Evolutionary conservation across 2,113 vertebrate genomes (phyloP), one percentile per base, ranked within the genome.

Genomic region (Falco punctatus): DNA sequence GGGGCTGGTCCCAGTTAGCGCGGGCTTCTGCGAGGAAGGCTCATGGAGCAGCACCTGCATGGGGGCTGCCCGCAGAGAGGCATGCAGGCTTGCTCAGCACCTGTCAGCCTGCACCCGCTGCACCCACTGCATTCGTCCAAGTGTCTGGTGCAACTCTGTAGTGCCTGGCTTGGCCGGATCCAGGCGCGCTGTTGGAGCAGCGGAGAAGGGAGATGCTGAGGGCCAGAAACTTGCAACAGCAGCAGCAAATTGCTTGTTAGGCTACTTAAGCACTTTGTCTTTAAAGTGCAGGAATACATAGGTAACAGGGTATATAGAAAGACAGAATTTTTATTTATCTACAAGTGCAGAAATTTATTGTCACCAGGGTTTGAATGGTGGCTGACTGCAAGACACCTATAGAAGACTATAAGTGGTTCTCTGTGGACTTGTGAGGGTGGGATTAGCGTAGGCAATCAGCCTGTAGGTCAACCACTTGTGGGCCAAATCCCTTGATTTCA

Each of bases 101-200:
- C 55, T 54, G 5, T 30, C 42, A 23, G 51, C 70, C 71, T 2
- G 38, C 11, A 26, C 38, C 32, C 21, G 13, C 30, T 3, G 40
- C 32, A 0, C 20, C 51, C 6, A 13, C 42, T 42, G 9, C 12
- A 9, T 38, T 15, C 3, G 2, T 28, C 1, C 26, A 6, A 33
- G 40, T 3, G 16, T 1, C 28, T 7, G 49, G n/a, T 3, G 13
- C 58, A 64, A 35, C 27, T 5, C 27, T 71, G 57, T 13, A 26
- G 23, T 1, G 14, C 1, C 58, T 3, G 6, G 32, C 10, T 58
- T 15, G 17, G 51, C n/a, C 5, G 10, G 35, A 24, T 19, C 32
- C 10, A 15, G 32, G 30, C 9, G 2, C 23, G 5, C 23, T 6
- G n/a, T 35, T 3, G 52, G 52, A 30, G 32, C 49, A 3, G 26